Conservation (phyloP, 1,140 invertebrate genomes). For the Drosophila pseudoobscura region DNA sequence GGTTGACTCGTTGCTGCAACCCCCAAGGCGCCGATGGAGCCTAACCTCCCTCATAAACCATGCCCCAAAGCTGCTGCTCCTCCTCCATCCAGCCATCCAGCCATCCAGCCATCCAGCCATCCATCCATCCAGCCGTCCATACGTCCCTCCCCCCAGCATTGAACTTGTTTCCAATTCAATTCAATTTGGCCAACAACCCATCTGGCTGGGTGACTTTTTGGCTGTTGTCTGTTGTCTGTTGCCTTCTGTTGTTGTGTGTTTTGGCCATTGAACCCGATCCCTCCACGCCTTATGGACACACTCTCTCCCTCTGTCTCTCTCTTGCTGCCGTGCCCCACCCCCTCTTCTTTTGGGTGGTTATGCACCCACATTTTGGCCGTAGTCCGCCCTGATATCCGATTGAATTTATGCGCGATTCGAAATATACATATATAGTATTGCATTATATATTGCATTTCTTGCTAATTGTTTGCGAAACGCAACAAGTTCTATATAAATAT, state of each 20-base stretch:
- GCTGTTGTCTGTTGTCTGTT: slow-evolving; percentile 19
- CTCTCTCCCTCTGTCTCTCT: neutral
- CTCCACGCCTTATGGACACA: slow-evolving; percentile 32
- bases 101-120: slow-evolving; percentile 1
- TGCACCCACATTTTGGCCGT: neutral
- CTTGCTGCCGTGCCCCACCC: neutral
- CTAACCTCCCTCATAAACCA: no score
- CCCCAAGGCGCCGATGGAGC: slow-evolving; percentile 1
- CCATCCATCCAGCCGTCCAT: slow-evolving; percentile 4
- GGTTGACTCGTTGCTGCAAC: slow-evolving; percentile 23
- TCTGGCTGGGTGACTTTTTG: slow-evolving; percentile 33
- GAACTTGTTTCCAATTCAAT: slow-evolving; percentile 21
- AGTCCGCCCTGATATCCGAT: slow-evolving; percentile 12
- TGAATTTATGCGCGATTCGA: slow-evolving; percentile 51
- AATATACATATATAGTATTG: slow-evolving; percentile 26
- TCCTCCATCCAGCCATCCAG: slow-evolving; percentile 6
- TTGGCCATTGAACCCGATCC: slow-evolving; percentile 46
- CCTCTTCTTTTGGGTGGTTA: slow-evolving; percentile 4
- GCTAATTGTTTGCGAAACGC: slow-evolving; percentile 43
- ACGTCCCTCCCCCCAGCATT: slow-evolving; percentile 8
- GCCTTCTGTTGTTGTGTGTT: slow-evolving; percentile 20
- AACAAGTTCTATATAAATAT: slow-evolving; percentile 52
- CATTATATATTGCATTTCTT: slow-evolving; percentile 3
- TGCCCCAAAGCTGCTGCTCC: no score
- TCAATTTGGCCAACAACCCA: slow-evolving; percentile 40